Percentiles rank a stretch among this genome's conserved stretches.
Conservation (phyloP, 2,113 vertebrate species). For the Struthio camelus region DNA sequence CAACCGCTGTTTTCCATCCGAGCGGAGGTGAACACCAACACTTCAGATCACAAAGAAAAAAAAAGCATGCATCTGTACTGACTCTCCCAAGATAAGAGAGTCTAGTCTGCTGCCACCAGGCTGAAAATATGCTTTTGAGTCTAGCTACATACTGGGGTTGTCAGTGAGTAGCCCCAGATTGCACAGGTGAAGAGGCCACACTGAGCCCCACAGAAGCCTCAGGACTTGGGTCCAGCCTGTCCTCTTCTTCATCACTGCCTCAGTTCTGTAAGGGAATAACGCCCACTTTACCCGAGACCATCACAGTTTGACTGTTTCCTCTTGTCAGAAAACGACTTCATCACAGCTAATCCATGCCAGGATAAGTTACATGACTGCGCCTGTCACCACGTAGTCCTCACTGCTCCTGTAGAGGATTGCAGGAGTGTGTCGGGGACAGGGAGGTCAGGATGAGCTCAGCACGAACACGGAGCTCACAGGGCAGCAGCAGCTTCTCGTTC, state of each 20-base stretch:
- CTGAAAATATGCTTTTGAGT: background rate
- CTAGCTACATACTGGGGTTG: background rate
- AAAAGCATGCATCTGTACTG: background rate
- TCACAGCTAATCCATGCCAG: background rate
- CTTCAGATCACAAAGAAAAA: background rate
- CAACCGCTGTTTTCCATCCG: background rate
- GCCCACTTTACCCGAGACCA: background rate
- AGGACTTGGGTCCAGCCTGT: background rate
- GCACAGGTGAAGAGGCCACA: background rate
- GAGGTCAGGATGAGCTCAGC: background rate
- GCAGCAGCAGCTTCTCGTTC: background rate
- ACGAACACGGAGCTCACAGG: fast-evolving
- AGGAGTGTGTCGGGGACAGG: background rate
- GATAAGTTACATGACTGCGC: background rate
- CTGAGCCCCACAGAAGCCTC: background rate
- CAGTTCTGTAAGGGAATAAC: background rate
- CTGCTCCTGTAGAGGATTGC: background rate
- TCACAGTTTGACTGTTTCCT: background rate
- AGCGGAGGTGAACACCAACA: background rate
- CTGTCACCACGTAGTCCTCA: fast-evolving
- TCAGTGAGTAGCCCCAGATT: background rate
- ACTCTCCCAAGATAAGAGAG: background rate
- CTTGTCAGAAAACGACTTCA: background rate
- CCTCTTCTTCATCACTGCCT: background rate
- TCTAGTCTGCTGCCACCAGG: background rate